Evolutionary conservation across 2,113 vertebrate genomes (phyloP).

Genomic region (Rhegmatorhina hoffmannsi): DNA sequence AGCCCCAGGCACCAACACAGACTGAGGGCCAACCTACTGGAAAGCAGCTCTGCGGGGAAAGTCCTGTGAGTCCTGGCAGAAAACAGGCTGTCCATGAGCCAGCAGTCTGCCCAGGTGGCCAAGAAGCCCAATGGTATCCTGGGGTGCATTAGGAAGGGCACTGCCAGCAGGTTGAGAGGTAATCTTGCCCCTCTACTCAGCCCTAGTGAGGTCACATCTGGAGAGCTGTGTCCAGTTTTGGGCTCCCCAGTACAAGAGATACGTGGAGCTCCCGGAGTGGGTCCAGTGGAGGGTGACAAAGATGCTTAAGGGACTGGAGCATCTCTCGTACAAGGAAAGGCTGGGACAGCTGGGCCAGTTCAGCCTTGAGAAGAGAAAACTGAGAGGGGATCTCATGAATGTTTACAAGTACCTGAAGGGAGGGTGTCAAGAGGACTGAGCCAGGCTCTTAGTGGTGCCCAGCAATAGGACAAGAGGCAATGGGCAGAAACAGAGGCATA

Average conservation of each 20-base stretch:
- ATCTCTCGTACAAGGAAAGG: not conserved
- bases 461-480: not conserved
- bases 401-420: not conserved
- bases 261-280: not conserved
- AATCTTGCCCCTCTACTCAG: not conserved
- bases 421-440: not conserved
- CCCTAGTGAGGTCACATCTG: not conserved
- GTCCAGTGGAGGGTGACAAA: not conserved
- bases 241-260: not conserved
- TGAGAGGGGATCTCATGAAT: no score
- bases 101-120: not conserved
- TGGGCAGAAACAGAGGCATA: not conserved
- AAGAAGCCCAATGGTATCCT: not conserved
- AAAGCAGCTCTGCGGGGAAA: not conserved
- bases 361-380: accelerated
- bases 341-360: not conserved
- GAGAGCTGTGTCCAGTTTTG: not conserved
- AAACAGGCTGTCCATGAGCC: not conserved
- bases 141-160: accelerated
- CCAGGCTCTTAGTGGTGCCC: not conserved
- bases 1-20: not conserved
- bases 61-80: no score
- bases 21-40: not conserved
- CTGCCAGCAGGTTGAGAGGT: not conserved
- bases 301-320: not conserved